phyloP scores from a whole-genome alignment of 2,888 invertebrate species.

The Heteromyza rotundicornis region DNA sequence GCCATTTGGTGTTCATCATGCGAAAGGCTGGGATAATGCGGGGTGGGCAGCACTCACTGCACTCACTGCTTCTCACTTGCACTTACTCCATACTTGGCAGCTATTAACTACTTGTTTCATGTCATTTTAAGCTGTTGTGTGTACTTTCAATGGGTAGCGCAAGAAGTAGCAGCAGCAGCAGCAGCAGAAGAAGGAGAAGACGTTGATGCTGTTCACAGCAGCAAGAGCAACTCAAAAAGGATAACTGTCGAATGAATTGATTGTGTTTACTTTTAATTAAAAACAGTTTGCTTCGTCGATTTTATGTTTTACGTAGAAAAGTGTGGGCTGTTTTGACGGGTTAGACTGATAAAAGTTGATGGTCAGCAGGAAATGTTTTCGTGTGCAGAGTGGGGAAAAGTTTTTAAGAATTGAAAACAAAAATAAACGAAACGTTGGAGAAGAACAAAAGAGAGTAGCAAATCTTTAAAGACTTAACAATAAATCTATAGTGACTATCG shows the following conservation, averaged over 20 bases:
- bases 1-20: no score
- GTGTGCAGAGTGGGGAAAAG: no score
- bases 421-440: no score
- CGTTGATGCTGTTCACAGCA: not conserved
- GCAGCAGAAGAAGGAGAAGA: conserved; percentile 16
- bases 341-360: not conserved
- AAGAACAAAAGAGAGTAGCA: no score
- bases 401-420: no score
- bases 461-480: no score
- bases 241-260: conserved; percentile 53
- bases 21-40: no score
- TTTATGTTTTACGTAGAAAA: conserved; percentile 18
- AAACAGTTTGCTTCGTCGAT: conserved; percentile 52
- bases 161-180: conserved; percentile 34
- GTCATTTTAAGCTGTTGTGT: conserved; percentile 36
- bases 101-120: conserved; percentile 28
- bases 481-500: no score
- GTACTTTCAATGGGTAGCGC: not conserved
- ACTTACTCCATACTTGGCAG: not conserved
- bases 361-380: no score
- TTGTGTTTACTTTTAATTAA: conserved; percentile 53
- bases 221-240: conserved; percentile 38
- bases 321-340: not conserved
- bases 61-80: not conserved
- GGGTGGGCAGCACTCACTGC: not conserved